Evolutionary conservation across 2,797 vertebrate species (phyloP), one percentile per base, ranked within the genome.

Genomic region (Pagetopsis macropterus): DNA sequence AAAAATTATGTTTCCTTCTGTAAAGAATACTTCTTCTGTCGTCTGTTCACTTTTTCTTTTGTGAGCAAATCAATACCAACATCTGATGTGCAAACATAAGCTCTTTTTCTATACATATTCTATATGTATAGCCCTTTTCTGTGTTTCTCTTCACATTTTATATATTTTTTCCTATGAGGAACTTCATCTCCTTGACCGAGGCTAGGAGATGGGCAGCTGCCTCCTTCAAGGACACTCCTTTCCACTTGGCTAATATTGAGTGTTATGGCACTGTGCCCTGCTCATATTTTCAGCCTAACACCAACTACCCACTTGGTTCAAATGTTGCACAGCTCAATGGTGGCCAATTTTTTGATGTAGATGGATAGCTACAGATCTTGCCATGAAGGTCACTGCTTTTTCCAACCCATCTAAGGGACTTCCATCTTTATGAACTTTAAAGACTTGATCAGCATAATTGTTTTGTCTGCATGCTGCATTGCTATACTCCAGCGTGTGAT

Each of bases 381-480:
- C 68, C 52, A 62, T 76, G 85, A 88, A 90, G 87, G 88, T 88
- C 87, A 84, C 41, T 19, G 80, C 70, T 71, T 84, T 81, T 79
- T 79, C 75, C 81, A 83, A 88, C 63, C 54, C 73, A 79, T 83
- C 83, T 70, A n/a, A n/a, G n/a, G n/a, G n/a, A 31, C 50, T 50
- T 27, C 23, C 23, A 27, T 27, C 23, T 27, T 27, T 27, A 82
- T 70, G 52, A 78, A 84, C 84, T 71, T 83, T 78, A 48, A 77
- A 79, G 68, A 83, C 87, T 84, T 73, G 82, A 91, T 85, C 86
- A 85, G 89, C 82, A 83, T 84, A 86, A 88, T 79, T 83, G 82
- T 76, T 88, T 82, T 84, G 83, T 87, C 87, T 71, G 85, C 66
- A 45, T 58, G 41, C 44, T 54, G 76, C 72, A 64, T 68, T 44